phyloP scores from a whole-genome alignment of 2,113 vertebrate species.

The Megatriorchis doriae region DNA sequence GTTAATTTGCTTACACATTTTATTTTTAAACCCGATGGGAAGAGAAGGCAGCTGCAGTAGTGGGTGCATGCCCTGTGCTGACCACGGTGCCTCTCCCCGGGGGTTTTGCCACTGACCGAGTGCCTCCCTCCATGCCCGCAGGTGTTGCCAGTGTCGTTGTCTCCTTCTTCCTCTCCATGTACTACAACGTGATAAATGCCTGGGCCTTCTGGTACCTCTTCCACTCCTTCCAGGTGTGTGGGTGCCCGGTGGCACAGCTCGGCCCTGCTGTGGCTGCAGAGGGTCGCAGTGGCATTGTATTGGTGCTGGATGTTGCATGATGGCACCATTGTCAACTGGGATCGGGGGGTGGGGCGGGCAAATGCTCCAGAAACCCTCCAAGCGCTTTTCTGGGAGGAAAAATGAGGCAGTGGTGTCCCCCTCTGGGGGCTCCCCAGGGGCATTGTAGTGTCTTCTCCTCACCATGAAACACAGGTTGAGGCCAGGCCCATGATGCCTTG shows the following conservation, averaged over 20 bases:
- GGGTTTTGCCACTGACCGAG: not conserved
- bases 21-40: not conserved
- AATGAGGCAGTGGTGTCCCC: not conserved
- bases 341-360: not conserved
- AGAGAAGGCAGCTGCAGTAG: rapidly evolving
- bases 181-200: constrained; percentile 92
- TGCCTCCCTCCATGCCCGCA: not conserved
- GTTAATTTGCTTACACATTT: not conserved
- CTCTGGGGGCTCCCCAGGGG: not conserved
- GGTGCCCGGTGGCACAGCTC: rapidly evolving
- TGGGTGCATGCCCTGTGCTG: too few species aligned
- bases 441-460: rapidly evolving
- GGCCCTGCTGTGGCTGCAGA: rapidly evolving
- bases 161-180: constrained; percentile 87
- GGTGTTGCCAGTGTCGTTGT: constrained; percentile 86
- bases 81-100: too few species aligned
- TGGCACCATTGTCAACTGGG: rapidly evolving
- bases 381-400: not conserved
- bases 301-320: not conserved
- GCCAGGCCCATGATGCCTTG: not conserved
- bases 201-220: constrained; percentile 99
- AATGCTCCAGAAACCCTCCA: not conserved
- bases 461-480: not conserved
- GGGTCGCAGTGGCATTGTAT: rapidly evolving
- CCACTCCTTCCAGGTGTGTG: constrained; percentile 91